Evolutionary conservation across 2,113 vertebrate species (phyloP), one percentile per base, ranked within the genome.

Genomic region (Marmota monax): DNA sequence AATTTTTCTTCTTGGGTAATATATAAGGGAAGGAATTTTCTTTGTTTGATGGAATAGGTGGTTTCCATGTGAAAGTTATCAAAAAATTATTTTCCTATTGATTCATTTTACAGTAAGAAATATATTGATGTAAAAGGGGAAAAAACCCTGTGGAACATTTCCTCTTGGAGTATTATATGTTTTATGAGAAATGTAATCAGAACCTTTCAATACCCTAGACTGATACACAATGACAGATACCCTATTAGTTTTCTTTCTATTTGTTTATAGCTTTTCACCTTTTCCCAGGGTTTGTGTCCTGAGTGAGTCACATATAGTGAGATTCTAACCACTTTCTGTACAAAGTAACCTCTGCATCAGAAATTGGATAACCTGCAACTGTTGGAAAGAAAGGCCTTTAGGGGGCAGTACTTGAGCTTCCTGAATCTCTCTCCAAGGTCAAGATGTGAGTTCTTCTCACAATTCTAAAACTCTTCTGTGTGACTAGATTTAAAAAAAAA

Each of bases 341-440:
- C 53, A 72, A 74, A 91, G 48, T 84, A 84, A 90, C 17, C n/a
- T n/a, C n/a, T 45, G 37, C 25, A 25, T 85, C 79, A 51, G 78
- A 92, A 95, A 79, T 1, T 56, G 51, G 37, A 69, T 48, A 58
- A 29, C 53, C 56, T 90, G 61, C 34, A 67, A 77, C 45, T 72
- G 37, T 61, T 88, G 80, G 88, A 94, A 94, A 92, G 29, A 90
- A 48, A 91, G 12, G 20, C n/a, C 78, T 94, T 96, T 80, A 11
- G 12, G 16, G 42, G 39, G 18, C 27, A 63, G 0, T 53, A 84
- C 69, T 79, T 76, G 7, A 39, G 29, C 29, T 86, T 87, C 70
- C 90, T 42, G 37, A 84, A 34, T 76, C 90, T 74, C 53, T 82
- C 13, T 65, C 37, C 65, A 91, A 90, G 83, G 48, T 96, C 84